A percentile compares a stretch with the other conserved stretches of the same genome.
These are phyloP conservation scores for Archivesica marissinica DNA, from an alignment of 1,140 invertebrate species.

Conservation along the genomic window DNA sequence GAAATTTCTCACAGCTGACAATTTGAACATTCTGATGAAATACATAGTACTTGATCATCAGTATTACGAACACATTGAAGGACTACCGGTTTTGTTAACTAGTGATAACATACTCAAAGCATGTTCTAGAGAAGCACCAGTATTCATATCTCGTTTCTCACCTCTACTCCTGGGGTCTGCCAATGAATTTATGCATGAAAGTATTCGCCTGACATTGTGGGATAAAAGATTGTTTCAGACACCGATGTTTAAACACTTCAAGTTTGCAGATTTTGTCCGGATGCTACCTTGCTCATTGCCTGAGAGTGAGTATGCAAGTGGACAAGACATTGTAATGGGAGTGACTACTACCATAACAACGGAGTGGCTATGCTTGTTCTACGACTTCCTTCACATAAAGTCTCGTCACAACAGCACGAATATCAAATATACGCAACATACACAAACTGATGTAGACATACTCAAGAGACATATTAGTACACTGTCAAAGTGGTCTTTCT, in stretches of 20 bases:
- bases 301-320: background rate
- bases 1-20: background rate
- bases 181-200: background rate
- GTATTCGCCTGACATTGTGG: background rate
- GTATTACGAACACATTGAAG: background rate
- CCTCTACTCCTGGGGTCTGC: background rate
- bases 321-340: background rate
- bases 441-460: background rate
- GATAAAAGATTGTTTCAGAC: background rate
- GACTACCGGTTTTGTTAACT: background rate
- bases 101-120: background rate
- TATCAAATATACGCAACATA: background rate
- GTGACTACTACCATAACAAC: background rate
- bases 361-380: background rate
- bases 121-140: background rate
- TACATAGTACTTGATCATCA: background rate
- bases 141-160: background rate
- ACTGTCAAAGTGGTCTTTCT: slow-evolving; percentile 14
- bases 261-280: slow-evolving; percentile 13
- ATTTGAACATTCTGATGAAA: background rate
- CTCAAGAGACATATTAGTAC: background rate
- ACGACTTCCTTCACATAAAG: slow-evolving; percentile 6
- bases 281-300: background rate
- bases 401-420: background rate
- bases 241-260: background rate